A percentile compares a stretch with the other conserved stretches of the same genome.
Evolutionary conservation across 2,113 vertebrate species (phyloP).

Genomic region (Paraplagusia blochii): DNA sequence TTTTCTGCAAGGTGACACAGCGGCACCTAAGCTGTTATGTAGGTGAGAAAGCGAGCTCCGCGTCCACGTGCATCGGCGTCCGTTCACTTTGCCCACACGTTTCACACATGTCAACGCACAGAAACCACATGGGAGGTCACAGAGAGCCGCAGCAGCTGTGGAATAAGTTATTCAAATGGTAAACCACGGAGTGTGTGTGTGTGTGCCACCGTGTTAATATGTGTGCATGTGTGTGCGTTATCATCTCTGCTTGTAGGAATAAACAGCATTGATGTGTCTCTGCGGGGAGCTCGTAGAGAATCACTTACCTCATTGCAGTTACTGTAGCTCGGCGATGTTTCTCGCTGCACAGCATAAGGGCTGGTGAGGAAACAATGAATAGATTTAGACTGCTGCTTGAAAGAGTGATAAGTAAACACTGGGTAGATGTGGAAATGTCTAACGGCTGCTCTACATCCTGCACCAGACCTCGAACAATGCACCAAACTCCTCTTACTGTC

Average conservation of each 20-base stretch:
- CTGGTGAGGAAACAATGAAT: constrained; percentile 29
- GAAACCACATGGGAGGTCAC: constrained; percentile 72
- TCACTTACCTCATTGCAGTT: constrained; percentile 68
- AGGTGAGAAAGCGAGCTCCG: constrained; percentile 21
- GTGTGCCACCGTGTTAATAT: constrained; percentile 47
- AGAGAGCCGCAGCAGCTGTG: constrained; percentile 72
- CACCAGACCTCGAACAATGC: not conserved
- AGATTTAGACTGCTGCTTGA: constrained; percentile 34
- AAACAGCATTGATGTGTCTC: constrained; percentile 68
- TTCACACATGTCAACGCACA: constrained; percentile 74
- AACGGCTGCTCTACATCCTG: constrained; percentile 1
- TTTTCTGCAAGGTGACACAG: constrained; percentile 61
- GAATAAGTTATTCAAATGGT: constrained; percentile 78
- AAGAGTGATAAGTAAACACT: constrained; percentile 40
- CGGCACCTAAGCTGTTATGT: constrained; percentile 28
- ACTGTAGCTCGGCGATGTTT: constrained; percentile 46
- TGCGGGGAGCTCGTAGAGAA: constrained; percentile 64
- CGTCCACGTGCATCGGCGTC: constrained; percentile 50
- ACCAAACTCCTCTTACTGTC: not conserved
- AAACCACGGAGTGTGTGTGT: constrained; percentile 57
- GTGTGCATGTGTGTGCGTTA: constrained; percentile 57
- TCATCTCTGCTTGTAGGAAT: constrained; percentile 67
- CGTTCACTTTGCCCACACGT: constrained; percentile 60
- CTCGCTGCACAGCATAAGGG: constrained; percentile 23
- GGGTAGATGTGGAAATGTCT: constrained; percentile 6